Percentiles rank a stretch among this genome's conserved stretches.
Conservation (phyloP, 2,888 invertebrate species). For the Leucophora obtusa region DNA sequence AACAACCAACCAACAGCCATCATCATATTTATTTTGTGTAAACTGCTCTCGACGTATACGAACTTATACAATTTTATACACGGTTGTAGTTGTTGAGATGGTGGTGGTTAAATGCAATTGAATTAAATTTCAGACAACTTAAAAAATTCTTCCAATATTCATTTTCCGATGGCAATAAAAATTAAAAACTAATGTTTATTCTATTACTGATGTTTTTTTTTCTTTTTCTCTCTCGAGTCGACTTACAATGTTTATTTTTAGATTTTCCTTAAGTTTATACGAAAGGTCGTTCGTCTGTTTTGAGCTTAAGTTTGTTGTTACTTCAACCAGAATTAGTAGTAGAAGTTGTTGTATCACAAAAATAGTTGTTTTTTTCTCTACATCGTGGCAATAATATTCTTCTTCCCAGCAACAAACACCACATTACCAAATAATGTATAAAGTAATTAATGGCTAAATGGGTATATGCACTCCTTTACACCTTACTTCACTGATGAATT, state of each 20-base stretch:
- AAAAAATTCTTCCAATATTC: neutral
- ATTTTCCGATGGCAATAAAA: neutral
- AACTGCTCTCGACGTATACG: neutral
- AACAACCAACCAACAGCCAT: constrained; percentile 35
- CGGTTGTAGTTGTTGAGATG: neutral
- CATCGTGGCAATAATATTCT: too few relatives aligned
- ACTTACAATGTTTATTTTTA: constrained; percentile 17
- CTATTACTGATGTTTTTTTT: too few relatives aligned
- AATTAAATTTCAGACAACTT: neutral
- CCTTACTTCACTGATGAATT: too few relatives aligned
- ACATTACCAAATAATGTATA: too few relatives aligned
- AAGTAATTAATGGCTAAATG: too few relatives aligned
- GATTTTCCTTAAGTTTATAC: constrained; percentile 19
- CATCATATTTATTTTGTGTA: constrained; percentile 17
- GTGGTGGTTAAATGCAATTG: neutral
- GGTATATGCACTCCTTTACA: too few relatives aligned
- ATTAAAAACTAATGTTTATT: neutral
- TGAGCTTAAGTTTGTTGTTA: neutral
- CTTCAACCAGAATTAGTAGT: too few relatives aligned
- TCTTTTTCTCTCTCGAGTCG: neutral
- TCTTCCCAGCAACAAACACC: too few relatives aligned
- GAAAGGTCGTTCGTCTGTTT: constrained; percentile 41
- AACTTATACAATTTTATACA: constrained; percentile 8
- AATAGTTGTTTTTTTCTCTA: too few relatives aligned
- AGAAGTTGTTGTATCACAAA: too few relatives aligned